Evolutionary conservation across 2,888 invertebrate genomes (phyloP).

Genomic region (Drosophila picticornis): DNA sequence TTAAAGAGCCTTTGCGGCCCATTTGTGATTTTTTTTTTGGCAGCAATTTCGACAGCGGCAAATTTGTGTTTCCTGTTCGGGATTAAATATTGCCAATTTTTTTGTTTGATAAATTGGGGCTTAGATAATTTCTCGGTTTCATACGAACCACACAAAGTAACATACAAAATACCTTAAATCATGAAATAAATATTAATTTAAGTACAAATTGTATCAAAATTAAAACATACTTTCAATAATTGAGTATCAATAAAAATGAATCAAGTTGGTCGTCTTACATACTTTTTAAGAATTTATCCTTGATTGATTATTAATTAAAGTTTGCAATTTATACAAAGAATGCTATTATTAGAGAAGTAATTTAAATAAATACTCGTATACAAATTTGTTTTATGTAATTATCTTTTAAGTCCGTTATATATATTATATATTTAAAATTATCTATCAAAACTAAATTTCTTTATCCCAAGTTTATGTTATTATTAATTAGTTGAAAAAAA

Average conservation of each 20-base stretch:
- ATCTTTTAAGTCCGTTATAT: not conserved
- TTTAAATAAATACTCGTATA: not conserved
- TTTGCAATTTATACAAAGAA: not conserved
- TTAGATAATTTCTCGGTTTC: constrained; percentile 15
- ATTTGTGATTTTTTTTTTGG: constrained; percentile 4
- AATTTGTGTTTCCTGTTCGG: constrained; percentile 60
- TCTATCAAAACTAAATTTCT: not conserved
- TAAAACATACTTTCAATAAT: not conserved
- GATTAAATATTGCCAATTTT: constrained; percentile 49
- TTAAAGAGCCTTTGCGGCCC: constrained; percentile 49
- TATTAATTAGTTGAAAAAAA: not conserved
- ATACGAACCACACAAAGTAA: not conserved
- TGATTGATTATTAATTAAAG: not conserved
- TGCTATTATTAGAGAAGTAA: not conserved
- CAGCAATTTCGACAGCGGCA: constrained; percentile 38
- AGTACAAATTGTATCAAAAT: not conserved
- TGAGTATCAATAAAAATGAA: too few species aligned
- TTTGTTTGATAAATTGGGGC: constrained; percentile 39
- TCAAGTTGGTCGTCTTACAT: not conserved
- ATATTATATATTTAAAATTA: not conserved
- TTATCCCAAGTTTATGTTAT: not conserved
- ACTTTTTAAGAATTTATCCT: not conserved
- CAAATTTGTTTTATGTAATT: not conserved
- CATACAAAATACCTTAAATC: not conserved
- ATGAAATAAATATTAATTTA: not conserved